Percentiles rank a stretch among this genome's conserved stretches.
Conservation (phyloP, 2,797 vertebrate genomes). For the Sebastiscus albofasciatus region DNA sequence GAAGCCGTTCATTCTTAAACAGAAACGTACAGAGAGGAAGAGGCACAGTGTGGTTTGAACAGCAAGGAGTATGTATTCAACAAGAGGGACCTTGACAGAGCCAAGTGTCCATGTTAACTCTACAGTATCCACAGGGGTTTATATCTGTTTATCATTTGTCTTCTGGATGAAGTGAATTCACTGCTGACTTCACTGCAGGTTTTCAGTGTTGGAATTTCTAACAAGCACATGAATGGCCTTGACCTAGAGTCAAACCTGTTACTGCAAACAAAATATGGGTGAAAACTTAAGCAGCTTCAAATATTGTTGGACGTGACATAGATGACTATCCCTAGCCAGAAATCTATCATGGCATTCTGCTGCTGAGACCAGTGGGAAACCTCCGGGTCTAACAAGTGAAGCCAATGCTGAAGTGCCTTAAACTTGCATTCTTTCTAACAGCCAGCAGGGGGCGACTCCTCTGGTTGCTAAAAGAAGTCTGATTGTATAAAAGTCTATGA, state of each 20-base stretch:
- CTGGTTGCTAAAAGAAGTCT: no score
- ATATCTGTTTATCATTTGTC: neutral
- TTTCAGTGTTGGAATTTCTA: neutral
- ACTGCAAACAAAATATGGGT: neutral
- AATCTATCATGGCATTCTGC: neutral
- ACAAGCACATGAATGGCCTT: neutral
- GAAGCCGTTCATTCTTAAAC: conserved; percentile 59
- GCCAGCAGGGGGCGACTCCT: no score
- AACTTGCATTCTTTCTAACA: no score
- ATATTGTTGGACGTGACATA: neutral
- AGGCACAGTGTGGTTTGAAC: neutral
- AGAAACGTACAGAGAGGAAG: conserved; percentile 54
- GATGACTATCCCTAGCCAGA: neutral
- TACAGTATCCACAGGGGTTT: neutral
- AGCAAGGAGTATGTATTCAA: neutral
- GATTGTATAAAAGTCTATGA: no score
- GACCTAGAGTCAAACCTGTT: neutral
- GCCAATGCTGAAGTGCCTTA: no score
- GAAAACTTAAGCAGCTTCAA: neutral
- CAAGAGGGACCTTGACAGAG: neutral
- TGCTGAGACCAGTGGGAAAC: neutral
- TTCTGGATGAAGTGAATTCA: neutral
- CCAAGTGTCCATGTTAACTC: neutral
- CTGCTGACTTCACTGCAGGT: neutral
- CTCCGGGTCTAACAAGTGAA: no score